Conservation (phyloP, 1,140 invertebrate species). For the Anoplophora glabripennis region DNA sequence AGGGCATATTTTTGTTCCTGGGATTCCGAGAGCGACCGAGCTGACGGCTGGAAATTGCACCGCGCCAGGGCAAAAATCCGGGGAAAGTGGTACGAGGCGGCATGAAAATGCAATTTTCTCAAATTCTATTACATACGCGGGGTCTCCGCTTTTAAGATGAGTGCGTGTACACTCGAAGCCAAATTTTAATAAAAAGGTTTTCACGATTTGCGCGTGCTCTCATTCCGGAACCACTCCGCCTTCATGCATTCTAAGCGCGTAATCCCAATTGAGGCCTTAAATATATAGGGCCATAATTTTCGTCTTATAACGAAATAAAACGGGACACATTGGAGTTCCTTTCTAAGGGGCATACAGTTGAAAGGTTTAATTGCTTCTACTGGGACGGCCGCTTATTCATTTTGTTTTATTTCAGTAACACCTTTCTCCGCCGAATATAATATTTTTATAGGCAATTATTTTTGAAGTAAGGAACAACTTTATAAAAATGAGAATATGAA, state of each 20-base stretch:
- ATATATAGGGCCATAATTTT: conserved; percentile 6
- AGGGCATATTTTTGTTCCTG: no score
- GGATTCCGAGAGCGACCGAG: no score
- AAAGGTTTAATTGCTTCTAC: no score
- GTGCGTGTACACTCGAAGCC: conserved; percentile 21
- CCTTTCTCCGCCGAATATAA: no score
- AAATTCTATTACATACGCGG: conserved; percentile 24
- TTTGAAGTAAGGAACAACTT: no score
- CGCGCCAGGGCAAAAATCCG: no score
- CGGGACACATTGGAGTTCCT: not conserved
- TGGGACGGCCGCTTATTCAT: no score
- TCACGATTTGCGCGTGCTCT: conserved; percentile 12
- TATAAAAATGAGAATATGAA: no score
- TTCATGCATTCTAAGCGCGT: conserved; percentile 7
- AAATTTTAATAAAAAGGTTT: conserved; percentile 25
- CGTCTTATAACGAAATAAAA: not conserved
- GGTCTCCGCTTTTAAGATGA: conserved; percentile 24
- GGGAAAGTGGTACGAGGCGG: conserved; percentile 9
- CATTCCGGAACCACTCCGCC: not conserved
- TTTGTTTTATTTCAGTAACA: no score
- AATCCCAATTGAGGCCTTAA: conserved; percentile 10
- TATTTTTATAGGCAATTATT: no score
- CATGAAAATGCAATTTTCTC: conserved; percentile 23
- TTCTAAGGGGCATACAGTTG: no score
- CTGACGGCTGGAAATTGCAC: no score